Conservation (phyloP, 2,888 invertebrate genomes). For the Stictocephala bisonia region DNA sequence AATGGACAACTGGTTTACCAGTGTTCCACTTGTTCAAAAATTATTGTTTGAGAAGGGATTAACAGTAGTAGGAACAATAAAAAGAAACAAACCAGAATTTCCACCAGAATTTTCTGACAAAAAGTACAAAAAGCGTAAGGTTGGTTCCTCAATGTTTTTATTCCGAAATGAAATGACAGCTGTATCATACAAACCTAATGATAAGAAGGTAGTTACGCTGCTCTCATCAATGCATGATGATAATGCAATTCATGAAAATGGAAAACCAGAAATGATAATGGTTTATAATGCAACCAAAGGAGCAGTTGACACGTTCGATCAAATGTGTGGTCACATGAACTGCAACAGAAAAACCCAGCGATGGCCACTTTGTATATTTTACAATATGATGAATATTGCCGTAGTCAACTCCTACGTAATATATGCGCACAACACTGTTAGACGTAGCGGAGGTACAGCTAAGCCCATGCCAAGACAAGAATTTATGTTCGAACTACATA, state of each 20-base stretch:
- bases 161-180: conserved; percentile 1
- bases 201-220: conserved; percentile 16
- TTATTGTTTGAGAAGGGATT: conserved; percentile 8
- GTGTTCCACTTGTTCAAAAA: conserved; percentile 24
- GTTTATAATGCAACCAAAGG: conserved; percentile 38
- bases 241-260: not conserved
- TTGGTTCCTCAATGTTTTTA: conserved; percentile 15
- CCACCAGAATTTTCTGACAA: conserved; percentile 24
- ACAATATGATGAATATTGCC: not conserved
- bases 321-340: conserved; percentile 41
- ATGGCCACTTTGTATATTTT: conserved; percentile 40
- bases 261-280: conserved; percentile 34
- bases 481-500: too few species aligned
- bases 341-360: conserved; percentile 27
- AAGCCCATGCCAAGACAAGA: too few species aligned
- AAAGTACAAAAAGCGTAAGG: not conserved
- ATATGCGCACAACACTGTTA: conserved; percentile 18
- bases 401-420: conserved; percentile 28
- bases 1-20: conserved; percentile 39
- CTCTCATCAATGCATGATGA: conserved; percentile 25
- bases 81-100: conserved; percentile 17
- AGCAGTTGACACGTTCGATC: conserved; percentile 32
- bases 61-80: conserved; percentile 9
- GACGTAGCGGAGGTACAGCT: too few species aligned
- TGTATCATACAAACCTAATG: conserved; percentile 38